Evolutionary conservation across 2,797 vertebrate genomes (phyloP), one percentile per base, ranked within the genome.

Genomic region (Capromys pilorides): DNA sequence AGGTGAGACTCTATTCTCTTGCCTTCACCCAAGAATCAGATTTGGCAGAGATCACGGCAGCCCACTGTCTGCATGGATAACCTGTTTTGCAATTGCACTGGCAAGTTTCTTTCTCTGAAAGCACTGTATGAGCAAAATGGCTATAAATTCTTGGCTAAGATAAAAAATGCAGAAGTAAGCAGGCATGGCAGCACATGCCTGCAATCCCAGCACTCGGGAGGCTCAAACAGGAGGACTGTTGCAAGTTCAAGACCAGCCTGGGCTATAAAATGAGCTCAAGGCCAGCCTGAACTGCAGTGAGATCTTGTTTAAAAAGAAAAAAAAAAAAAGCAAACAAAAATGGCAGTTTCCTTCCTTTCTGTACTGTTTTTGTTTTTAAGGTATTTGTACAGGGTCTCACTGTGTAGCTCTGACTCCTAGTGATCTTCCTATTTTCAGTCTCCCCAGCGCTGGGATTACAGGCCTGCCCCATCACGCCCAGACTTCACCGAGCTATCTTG

Each of bases 71-170:
- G 66, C n/a, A 0, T 21, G 31, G 39, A 36, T 84, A 45, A 41
- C 45, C 51, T 64, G 8, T 51, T 86, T 75, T 91, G 66, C 12
- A 26, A 0, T 81, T 83, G 77, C 59, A 69, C 12, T 88, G 59
- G 19, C n/a, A 51, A 51, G 61, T 5, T 14, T 87, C 66, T 88
- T 45, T 75, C 62, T 57, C 6, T 7, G 36, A 54, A 41, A 93
- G 79, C 45, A 33, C 64, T 80, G 36, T 59, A 0, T 82, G 45
- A 80, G 16, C 77, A 85, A 51, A 91, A n/a, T 66, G 36, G 24
- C 75, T 84, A 0, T 92, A n/a, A 89, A n/a, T 85, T 87, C 81
- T 85, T 78, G 86, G 51, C 51, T 75, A 85, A 80, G 24, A 78
- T 49, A 78, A 54, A 80, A 84, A 78, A 14, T 80, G 33, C 21